Percentiles rank a stretch among this genome's conserved stretches.
phyloP scores from a whole-genome alignment of 2,888 invertebrate genomes.

The Melitaea athalia region DNA sequence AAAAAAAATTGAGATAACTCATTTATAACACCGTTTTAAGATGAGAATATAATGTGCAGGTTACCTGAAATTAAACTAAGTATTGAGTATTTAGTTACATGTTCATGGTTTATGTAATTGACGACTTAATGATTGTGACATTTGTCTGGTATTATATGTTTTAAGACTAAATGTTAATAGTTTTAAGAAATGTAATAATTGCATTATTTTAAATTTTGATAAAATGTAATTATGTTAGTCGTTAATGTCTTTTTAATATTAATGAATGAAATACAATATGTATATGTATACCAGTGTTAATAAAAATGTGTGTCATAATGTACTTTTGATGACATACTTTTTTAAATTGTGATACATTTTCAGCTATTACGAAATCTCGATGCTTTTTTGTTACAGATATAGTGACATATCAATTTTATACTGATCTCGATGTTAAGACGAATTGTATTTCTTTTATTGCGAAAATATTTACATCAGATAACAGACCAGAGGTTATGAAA shows the following conservation, averaged over 20 bases:
- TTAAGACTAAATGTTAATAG: neutral
- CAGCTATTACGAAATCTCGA: neutral
- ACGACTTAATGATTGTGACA: neutral
- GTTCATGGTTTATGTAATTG: neutral
- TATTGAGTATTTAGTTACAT: neutral
- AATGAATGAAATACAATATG: constrained; percentile 22
- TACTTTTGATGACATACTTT: neutral
- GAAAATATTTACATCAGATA: neutral
- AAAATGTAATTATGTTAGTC: too few relatives aligned
- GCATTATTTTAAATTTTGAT: neutral
- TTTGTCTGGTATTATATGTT: neutral
- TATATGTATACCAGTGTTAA: constrained; percentile 2
- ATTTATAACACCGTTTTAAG: too few relatives aligned
- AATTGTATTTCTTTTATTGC: neutral
- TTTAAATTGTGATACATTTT: constrained; percentile 6
- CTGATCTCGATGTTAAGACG: constrained; percentile 34
- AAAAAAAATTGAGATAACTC: too few relatives aligned
- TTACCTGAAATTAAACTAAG: too few relatives aligned
- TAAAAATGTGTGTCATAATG: neutral
- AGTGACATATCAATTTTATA: constrained; percentile 27
- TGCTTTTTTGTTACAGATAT: neutral
- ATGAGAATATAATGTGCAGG: too few relatives aligned
- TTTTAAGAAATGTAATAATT: neutral
- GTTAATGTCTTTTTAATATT: neutral
- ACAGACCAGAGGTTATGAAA: neutral